Evolutionary conservation across 2,113 vertebrate genomes (phyloP).

Genomic region (Clarias macrocephalus): DNA sequence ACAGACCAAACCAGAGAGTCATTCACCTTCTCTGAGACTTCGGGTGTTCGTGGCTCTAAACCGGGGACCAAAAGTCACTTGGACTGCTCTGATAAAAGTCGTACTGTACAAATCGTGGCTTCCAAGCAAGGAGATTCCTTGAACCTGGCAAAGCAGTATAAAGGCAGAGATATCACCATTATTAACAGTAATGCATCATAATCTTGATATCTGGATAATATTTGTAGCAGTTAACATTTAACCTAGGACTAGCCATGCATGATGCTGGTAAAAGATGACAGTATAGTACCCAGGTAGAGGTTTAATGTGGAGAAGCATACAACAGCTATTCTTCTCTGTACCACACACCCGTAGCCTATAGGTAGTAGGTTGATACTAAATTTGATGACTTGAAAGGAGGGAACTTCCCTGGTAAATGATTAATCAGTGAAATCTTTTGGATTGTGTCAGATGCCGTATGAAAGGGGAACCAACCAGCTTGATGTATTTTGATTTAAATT

Average conservation of each 20-base stretch:
- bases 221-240: neutral
- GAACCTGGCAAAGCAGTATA: conserved; percentile 92
- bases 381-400: neutral
- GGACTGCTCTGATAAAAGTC: conserved; percentile 90
- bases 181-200: conserved; percentile 81
- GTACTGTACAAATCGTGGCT: conserved; percentile 89
- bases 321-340: neutral
- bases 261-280: neutral
- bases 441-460: neutral
- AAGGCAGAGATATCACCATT: conserved; percentile 90
- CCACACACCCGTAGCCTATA: neutral
- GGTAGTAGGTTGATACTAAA: conserved; percentile 1
- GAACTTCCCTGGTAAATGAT: conserved; percentile 15
- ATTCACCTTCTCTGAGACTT: conserved; percentile 69
- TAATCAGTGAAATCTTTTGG: conserved; percentile 23
- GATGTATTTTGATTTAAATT: neutral
- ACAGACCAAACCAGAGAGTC: conserved; percentile 87
- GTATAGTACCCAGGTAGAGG: neutral
- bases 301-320: neutral
- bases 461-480: neutral
- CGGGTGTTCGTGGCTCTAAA: conserved; percentile 72
- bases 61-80: conserved; percentile 82
- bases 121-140: conserved; percentile 85
- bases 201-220: neutral
- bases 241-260: neutral